Evolutionary conservation across 2,797 vertebrate genomes (phyloP), one percentile per base, ranked within the genome.

Genomic region (Hylomyscus alleni): DNA sequence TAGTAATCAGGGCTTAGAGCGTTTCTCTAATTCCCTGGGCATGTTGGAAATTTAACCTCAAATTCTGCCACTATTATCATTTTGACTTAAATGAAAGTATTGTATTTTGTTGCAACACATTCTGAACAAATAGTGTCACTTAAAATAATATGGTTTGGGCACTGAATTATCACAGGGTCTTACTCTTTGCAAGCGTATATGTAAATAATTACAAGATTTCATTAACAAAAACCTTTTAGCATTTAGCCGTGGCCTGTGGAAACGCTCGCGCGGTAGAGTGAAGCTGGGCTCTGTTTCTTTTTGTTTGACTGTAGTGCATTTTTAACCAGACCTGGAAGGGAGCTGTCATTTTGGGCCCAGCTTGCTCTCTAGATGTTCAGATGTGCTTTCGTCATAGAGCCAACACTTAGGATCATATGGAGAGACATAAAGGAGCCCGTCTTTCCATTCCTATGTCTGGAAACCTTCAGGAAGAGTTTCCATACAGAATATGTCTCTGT

Each of bases 141-240:
- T 88, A 91, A 90, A 90, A 76, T 47, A 77, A 75, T 94, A 12
- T 81, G 40, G 62, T 91, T 94, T 94, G 87, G 62, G 85, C 19
- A 56, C 29, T 31, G 31, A 87, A 93, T 91, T 77, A 29, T 88
- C 73, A 77, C 93, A 85, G 6, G 54, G 50, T 94, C n/a, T 82
- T 93, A 81, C 67, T 95, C 73, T 81, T 83, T 94, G 14, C 29
- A 54, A 93, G 88, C 11, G 84, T 29, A 5, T 54, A 69, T 22
- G 3, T 56, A 93, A 89, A 69, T 76, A 93, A 76, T 69, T 92
- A 47, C 2, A 78, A 14, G 40, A 84, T 50, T 75, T 69, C 82
- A 62, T 94, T 37, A 94, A 60, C 69, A 86, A 96, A 93, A 89
- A 47, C 62, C 14, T 88, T 95, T 86, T 77, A 54, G 8, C 50